Percentiles rank a stretch among this genome's conserved stretches.
phyloP scores from a whole-genome alignment of 2,888 invertebrate genomes.

The Eristalis arbustorum region DNA sequence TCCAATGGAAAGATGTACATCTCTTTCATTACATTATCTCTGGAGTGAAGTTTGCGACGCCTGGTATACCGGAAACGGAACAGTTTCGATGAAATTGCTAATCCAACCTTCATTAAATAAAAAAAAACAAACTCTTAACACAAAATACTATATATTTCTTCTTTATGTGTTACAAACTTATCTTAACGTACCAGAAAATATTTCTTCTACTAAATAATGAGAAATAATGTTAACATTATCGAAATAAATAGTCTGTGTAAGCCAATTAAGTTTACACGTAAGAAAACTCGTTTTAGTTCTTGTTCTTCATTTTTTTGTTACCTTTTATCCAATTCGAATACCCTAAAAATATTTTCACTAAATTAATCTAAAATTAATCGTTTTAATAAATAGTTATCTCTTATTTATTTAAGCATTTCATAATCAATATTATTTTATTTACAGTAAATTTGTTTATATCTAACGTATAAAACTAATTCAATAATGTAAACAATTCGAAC shows the following conservation, averaged over 20 bases:
- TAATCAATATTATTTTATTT: constrained; percentile 13
- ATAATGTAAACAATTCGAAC: constrained; percentile 16
- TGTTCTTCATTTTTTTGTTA: background rate
- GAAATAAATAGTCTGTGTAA: background rate
- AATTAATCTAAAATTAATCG: constrained; percentile 11
- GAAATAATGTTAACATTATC: background rate
- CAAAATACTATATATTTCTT: background rate
- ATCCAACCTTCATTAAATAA: background rate
- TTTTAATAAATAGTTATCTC: constrained; percentile 25
- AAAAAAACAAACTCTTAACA: background rate
- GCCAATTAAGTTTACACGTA: background rate
- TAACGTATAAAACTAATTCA: constrained; percentile 6
- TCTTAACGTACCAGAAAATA: background rate
- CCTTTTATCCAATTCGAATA: background rate
- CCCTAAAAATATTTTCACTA: constrained; percentile 7
- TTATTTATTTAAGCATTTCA: constrained; percentile 17
- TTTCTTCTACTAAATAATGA: background rate
- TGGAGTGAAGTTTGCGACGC: no score
- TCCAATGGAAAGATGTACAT: no score
- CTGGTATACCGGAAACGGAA: background rate
- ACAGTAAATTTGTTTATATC: constrained; percentile 4
- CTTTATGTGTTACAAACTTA: background rate
- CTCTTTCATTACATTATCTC: no score
- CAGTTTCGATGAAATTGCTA: background rate
- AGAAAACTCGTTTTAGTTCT: background rate